Evolutionary conservation across 1,140 invertebrate species (phyloP).

Genomic region (Caenorhabditis latens): DNA sequence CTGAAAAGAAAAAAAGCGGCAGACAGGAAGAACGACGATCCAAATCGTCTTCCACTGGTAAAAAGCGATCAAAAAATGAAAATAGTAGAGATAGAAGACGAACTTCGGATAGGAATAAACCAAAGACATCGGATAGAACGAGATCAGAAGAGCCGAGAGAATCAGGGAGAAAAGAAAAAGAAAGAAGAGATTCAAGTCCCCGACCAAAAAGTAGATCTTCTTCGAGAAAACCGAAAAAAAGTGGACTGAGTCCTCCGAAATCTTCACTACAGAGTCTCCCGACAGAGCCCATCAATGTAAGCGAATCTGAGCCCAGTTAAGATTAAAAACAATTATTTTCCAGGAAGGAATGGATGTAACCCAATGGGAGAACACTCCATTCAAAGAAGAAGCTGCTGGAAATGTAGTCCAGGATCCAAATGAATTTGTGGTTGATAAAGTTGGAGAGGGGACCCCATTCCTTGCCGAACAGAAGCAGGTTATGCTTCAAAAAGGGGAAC

Average conservation of each 20-base stretch:
- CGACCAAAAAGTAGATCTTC: neutral
- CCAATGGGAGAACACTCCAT: constrained; percentile 29
- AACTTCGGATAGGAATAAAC: neutral
- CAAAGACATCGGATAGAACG: neutral
- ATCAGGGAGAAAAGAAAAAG: too few species aligned
- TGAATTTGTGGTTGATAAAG: neutral
- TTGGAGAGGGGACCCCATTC: constrained; percentile 19
- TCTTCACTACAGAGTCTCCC: neutral
- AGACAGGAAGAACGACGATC: neutral
- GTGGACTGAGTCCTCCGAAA: constrained; percentile 36
- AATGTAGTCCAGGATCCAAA: neutral
- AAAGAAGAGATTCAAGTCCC: too few species aligned
- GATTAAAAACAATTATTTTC: neutral
- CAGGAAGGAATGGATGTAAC: neutral
- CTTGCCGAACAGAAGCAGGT: constrained; percentile 28
- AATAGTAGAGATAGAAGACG: neutral
- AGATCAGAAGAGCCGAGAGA: too few species aligned
- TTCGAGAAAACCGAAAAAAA: neutral
- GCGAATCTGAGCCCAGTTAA: neutral
- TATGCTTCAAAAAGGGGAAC: constrained; percentile 21
- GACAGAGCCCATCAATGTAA: neutral
- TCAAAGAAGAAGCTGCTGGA: constrained; percentile 9
- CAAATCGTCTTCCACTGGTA: neutral
- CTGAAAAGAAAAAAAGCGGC: constrained; percentile 30
- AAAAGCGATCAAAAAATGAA: neutral